Conservation (phyloP, 2,113 vertebrate genomes). For the Pavo muticus region DNA sequence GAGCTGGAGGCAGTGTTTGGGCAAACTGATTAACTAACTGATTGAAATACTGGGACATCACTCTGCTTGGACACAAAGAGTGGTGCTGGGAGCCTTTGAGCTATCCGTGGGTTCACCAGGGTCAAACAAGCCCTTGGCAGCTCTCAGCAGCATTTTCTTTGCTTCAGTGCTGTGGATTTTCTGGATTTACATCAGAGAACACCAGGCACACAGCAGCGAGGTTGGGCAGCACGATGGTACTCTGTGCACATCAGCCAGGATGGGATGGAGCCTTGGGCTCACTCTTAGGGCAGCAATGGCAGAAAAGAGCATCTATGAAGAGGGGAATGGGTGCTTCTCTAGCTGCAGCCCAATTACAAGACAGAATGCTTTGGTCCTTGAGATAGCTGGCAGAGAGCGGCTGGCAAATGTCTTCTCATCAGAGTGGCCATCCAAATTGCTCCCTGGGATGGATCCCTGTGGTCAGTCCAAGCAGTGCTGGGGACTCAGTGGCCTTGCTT, state of each 20-base stretch:
- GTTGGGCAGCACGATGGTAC: background rate
- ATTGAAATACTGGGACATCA: background rate
- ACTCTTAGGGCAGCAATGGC: too few species aligned
- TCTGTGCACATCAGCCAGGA: background rate
- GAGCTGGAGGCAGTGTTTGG: background rate
- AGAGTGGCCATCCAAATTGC: background rate
- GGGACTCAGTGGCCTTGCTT: background rate
- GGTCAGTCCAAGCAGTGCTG: background rate
- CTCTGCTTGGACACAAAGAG: background rate
- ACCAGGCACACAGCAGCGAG: background rate
- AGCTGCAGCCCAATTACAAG: background rate
- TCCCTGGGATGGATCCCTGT: accelerated
- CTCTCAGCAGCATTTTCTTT: background rate
- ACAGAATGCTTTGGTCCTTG: background rate
- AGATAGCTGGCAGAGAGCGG: background rate
- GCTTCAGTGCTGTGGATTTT: background rate
- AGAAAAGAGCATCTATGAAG: background rate
- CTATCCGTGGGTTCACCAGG: background rate
- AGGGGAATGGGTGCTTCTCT: background rate
- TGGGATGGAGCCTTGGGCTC: background rate
- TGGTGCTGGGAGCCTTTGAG: background rate
- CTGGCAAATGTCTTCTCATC: background rate
- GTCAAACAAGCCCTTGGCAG: background rate
- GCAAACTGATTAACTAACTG: background rate
- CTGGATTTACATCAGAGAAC: background rate